Conservation (phyloP, 30 jellyfish, hydroid and myxozoan species). For the Pseudorhiza aurosa region DNA sequence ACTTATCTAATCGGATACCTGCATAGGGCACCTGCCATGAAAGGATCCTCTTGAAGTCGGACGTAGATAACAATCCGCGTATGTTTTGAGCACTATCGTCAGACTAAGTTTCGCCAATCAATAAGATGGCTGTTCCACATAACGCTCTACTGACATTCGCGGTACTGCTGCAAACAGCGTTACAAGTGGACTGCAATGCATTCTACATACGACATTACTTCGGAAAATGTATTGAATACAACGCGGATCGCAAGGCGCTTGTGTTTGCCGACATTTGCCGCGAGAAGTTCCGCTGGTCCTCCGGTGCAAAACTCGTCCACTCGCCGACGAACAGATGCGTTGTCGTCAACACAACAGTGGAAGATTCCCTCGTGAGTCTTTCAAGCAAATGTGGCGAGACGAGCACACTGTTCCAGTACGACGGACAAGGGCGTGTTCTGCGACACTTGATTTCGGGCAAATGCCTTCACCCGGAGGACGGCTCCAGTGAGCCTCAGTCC, state of each 20-base stretch:
- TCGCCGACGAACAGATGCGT: slow-evolving; percentile 52
- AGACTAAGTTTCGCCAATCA: no score
- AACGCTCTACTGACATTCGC: no score
- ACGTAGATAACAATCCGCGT: no score
- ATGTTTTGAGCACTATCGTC: no score
- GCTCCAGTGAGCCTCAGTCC: neutral
- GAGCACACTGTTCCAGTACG: slow-evolving; percentile 39
- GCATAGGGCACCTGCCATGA: no score
- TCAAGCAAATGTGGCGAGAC: slow-evolving; percentile 37
- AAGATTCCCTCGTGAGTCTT: slow-evolving; percentile 15
- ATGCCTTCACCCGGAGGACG: slow-evolving; percentile 36
- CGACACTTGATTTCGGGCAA: slow-evolving; percentile 31
- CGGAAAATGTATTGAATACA: slow-evolving; percentile 32
- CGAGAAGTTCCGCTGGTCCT: slow-evolving; percentile 48
- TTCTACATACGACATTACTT: slow-evolving; percentile 31
- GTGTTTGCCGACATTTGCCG: slow-evolving; percentile 26
- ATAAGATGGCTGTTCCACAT: no score
- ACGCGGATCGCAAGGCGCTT: slow-evolving; percentile 16
- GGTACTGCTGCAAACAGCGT: no score
- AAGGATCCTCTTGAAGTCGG: no score
- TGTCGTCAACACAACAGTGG: slow-evolving; percentile 4
- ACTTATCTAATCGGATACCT: no score
- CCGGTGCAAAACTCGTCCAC: slow-evolving; percentile 42
- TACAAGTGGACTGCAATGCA: no score
- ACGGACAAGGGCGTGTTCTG: neutral